These are phyloP conservation scores for Vombatus ursinus DNA, from an alignment of 2,113 vertebrate genomes.

Conservation along the genomic window DNA sequence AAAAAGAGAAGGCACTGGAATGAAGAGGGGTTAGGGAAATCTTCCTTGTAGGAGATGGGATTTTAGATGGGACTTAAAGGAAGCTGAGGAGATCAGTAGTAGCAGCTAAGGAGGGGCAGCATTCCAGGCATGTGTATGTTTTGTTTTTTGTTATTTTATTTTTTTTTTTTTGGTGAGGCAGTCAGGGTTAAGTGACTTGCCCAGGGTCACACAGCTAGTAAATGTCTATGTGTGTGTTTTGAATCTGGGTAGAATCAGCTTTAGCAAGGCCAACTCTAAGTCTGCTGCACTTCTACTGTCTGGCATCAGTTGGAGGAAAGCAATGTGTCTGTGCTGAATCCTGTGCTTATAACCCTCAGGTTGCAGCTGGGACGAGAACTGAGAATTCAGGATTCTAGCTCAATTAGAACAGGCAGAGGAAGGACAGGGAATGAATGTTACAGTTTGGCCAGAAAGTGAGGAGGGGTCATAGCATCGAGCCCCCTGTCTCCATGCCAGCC, in stretches of 20 bases:
- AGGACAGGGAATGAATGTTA: background rate
- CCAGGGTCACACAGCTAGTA: too few relatives aligned
- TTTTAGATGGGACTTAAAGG: background rate
- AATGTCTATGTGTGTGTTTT: background rate
- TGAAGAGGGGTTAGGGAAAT: background rate
- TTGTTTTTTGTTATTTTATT: too few relatives aligned
- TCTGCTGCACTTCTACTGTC: background rate
- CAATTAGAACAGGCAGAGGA: background rate
- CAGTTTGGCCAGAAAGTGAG: background rate
- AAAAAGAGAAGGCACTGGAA: background rate
- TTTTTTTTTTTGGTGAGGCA: too few relatives aligned
- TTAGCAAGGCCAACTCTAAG: background rate
- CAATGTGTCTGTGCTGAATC: background rate
- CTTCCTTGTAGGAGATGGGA: background rate
- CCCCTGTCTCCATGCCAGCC: background rate
- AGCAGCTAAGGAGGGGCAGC: background rate
- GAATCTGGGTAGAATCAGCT: background rate
- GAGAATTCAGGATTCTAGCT: background rate
- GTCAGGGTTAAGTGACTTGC: too few relatives aligned
- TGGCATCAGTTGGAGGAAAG: background rate
- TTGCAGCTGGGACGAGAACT: background rate
- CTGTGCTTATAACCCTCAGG: background rate
- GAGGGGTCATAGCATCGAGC: background rate
- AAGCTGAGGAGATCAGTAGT: background rate
- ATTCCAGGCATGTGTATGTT: background rate